Evolutionary conservation across 2,888 invertebrate genomes (phyloP).

Genomic region (Ochropleura plecta): DNA sequence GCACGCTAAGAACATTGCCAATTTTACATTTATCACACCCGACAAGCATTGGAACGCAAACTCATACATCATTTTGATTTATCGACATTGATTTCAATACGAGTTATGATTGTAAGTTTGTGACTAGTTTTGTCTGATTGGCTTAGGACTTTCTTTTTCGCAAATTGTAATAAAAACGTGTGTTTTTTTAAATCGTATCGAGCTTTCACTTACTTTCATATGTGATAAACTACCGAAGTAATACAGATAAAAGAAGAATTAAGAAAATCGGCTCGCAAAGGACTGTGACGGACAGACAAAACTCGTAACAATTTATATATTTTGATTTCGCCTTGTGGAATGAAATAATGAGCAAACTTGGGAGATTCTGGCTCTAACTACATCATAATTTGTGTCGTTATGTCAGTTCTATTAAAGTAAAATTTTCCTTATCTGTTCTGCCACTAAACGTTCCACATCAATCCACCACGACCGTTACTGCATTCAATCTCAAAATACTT

Average conservation of each 20-base stretch:
- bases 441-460: not conserved
- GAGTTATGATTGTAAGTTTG: constrained; percentile 50
- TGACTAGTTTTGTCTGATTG: constrained; percentile 55
- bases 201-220: not conserved
- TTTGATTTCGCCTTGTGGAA: not conserved
- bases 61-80: constrained; percentile 70
- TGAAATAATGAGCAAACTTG: not conserved
- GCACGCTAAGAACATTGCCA: constrained; percentile 82
- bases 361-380: not conserved
- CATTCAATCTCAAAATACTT: constrained; percentile 37
- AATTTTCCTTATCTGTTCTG: no score
- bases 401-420: not conserved
- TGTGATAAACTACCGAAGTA: not conserved
- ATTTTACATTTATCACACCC: constrained; percentile 80
- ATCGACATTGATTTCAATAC: constrained; percentile 62
- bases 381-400: not conserved
- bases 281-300: no score
- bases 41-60: constrained; percentile 64
- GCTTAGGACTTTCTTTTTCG: constrained; percentile 3
- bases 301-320: not conserved
- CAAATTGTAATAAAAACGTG: not conserved
- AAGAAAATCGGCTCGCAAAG: no score
- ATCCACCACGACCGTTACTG: not conserved
- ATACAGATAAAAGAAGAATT: no score
- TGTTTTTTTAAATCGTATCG: not conserved